Base-by-base conservation (phyloP, 2,888 invertebrate species). In the Ryuthela nishihirai region DNA sequence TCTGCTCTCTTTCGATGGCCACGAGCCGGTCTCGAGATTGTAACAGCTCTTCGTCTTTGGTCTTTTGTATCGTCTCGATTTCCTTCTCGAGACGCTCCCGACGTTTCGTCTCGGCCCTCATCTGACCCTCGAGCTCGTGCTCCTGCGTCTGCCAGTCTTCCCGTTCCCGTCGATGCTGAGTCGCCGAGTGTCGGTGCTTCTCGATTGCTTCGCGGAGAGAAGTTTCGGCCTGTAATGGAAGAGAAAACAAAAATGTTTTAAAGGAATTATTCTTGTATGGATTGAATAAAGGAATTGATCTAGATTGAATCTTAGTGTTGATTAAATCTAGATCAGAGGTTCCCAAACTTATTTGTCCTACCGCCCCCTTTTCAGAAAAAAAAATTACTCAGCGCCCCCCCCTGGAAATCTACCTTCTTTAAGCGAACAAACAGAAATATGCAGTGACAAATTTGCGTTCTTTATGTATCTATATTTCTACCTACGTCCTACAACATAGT, bases 121-220 rank as follows among this genome's bases (percentile, higher is more conserved):
- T 32, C 23, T 63, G 59, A 4, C 40, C 25, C 50, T 70, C 70
- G 42, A 67, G 40, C 21, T 63, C 63, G 5, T 54, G 62, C 10
- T 81, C 75, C 71, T 83, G 84, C 40, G 79, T 80, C 70, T 85
- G 83, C 74, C 83, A 79, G 61, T 82, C 82, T 40, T 78, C 76
- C 21, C 81, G 80, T 65, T 84, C 84, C 68, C 82, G 83, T 29
- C 69, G 67, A 26, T 69, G 62, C 20, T 70, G 59, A 62, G 39
- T 63, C 54, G 65, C 72, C 67, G 58, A 61, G 52, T 68, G 61
- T 65, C 81, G 79, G 26, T 77, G 75, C 72, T 81, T 80, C 58
- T 80, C 76, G 65, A 83, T 82, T 40, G 77, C 79, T 67, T 85
- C 83, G 29, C 82, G 74, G 67, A 85, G 84, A 65, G 84, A 85